These are phyloP conservation scores for Stenchaetothrips biformis DNA, from an alignment of 2,888 invertebrate species.

Conservation along the genomic window DNA sequence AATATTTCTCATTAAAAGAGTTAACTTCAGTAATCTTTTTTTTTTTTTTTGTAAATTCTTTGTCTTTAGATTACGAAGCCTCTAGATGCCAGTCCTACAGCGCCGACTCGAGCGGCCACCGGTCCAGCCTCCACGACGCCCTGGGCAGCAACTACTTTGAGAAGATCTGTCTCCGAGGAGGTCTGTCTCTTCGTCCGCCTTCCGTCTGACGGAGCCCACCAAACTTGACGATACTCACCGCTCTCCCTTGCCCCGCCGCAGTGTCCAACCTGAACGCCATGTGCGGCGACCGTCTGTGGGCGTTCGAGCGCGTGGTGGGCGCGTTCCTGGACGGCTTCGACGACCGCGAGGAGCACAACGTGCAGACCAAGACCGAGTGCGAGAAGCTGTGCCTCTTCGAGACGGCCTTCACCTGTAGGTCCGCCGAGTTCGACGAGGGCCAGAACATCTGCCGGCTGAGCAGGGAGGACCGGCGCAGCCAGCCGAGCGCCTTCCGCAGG, in stretches of 20 bases:
- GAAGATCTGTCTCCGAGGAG: constrained; percentile 46
- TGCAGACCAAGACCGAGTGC: constrained; percentile 47
- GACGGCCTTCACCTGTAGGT: constrained; percentile 49
- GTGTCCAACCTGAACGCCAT: constrained; percentile 45
- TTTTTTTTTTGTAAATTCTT: not conserved
- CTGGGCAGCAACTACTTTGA: constrained; percentile 46
- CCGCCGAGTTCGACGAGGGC: constrained; percentile 51
- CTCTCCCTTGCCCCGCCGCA: constrained; percentile 32
- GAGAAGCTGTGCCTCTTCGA: constrained; percentile 50
- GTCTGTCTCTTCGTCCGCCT: too few relatives aligned
- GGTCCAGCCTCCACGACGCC: constrained; percentile 43
- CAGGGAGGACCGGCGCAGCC: constrained; percentile 50
- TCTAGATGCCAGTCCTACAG: constrained; percentile 46
- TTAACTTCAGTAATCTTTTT: too few relatives aligned
- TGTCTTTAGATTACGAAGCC: constrained; percentile 44
- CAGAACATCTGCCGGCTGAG: constrained; percentile 48
- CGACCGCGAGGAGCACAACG: constrained; percentile 44
- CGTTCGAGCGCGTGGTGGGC: constrained; percentile 51
- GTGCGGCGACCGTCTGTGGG: constrained; percentile 48
- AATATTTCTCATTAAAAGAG: too few relatives aligned
- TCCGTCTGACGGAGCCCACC: too few relatives aligned
- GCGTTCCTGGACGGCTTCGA: constrained; percentile 47
- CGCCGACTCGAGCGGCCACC: constrained; percentile 42
- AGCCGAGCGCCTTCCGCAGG: constrained; percentile 48
- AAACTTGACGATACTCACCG: too few relatives aligned